Evolutionary conservation across 1,140 invertebrate genomes (phyloP).

Genomic region (Scylla paramamosain): DNA sequence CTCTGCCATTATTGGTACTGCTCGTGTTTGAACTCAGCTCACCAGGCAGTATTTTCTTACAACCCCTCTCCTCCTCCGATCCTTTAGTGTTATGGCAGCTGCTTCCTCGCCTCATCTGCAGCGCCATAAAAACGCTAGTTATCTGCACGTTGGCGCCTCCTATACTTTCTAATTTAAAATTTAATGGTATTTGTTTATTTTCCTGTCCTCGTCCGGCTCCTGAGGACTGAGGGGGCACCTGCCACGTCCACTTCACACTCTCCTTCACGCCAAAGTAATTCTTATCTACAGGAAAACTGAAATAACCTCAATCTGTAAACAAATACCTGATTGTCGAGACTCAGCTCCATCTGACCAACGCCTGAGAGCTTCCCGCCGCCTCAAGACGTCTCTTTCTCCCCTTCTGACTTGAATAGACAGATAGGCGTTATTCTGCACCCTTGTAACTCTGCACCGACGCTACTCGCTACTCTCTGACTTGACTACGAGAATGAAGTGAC

Average conservation of each 20-base stretch:
- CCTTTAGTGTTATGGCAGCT: neutral
- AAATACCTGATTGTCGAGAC: conserved; percentile 10
- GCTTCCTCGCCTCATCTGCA: neutral
- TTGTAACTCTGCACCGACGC: too few relatives aligned
- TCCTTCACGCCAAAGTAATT: neutral
- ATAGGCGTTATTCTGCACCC: too few relatives aligned
- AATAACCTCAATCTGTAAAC: neutral
- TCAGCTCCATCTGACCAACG: too few relatives aligned
- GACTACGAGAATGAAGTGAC: too few relatives aligned
- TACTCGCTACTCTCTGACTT: too few relatives aligned
- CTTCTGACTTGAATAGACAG: too few relatives aligned
- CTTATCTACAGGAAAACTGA: neutral
- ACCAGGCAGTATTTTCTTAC: neutral
- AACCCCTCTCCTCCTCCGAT: neutral
- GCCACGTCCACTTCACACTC: neutral
- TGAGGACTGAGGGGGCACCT: neutral
- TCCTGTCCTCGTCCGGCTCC: neutral
- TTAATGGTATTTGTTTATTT: neutral
- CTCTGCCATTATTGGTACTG: neutral
- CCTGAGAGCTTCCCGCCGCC: too few relatives aligned
- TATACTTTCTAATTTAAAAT: conserved; percentile 2
- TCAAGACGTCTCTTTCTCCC: too few relatives aligned
- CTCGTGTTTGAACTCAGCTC: neutral
- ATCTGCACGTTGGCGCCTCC: neutral
- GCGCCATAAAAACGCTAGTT: neutral